Evolutionary conservation across 1,140 invertebrate species (phyloP), one percentile per base, ranked within the genome.

Genomic region (Mercenaria mercenaria): DNA sequence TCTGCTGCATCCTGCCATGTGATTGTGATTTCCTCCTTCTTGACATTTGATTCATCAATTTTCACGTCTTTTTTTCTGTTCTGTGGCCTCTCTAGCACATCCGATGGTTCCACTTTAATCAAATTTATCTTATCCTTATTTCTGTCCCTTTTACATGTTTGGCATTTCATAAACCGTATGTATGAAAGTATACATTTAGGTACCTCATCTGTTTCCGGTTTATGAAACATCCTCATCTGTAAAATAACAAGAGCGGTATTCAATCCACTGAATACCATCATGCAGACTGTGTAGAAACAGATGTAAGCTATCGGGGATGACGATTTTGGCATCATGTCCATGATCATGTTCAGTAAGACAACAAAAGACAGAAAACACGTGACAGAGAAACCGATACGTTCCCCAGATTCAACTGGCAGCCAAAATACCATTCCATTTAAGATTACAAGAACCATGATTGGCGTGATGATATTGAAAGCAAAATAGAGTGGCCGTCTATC

Each of bases 321-420:
- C 18, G 41, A 69, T 56, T 39, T 18, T 26, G 83, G 83, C 50
- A 86, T 20, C 11, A 59, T 59, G 15, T 52, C 67, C 86, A 80
- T 61, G n/a, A 86, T 88, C 29, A 84, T 74, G 52, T 77, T 74
- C 6, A 91, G 41, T 20, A 91, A 69, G 8, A 87, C 84, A 0
- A 64, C 76, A 59, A 85, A 90, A 11, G 69, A 32, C 23, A 85
- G 39, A 26, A 90, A 85, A 47, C 79, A 72, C 29, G 81, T 76
- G 23, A 83, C 64, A 59, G 64, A 83, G 23, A 87, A 87, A 18
- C 79, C 69, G 23, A 88, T 69, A 37, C 47, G 56, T 10, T 69
- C 34, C n/a, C 84, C 52, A 15, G 41, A 84, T 13, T 86, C 83
- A 0, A 56, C 69, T n/a, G 83, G 83, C 26, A 86, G 50, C 29